phyloP scores from a whole-genome alignment of 1,140 invertebrate species.

The Protaetia brevitarsis region DNA sequence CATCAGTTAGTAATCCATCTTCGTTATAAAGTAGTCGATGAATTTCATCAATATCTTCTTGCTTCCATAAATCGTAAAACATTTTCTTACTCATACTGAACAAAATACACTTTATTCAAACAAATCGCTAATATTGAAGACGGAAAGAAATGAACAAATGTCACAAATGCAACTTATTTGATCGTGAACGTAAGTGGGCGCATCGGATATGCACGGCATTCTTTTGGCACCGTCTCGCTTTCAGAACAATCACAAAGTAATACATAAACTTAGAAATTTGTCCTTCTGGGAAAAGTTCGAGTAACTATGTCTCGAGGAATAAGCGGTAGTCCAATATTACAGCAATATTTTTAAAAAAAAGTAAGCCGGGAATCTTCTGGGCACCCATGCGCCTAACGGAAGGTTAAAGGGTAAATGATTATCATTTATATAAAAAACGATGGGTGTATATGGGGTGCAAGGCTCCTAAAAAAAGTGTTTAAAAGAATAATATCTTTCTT shows the following conservation, averaged over 20 bases:
- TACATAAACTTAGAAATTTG: background rate
- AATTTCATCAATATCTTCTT: too few species aligned
- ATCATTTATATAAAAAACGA: too few species aligned
- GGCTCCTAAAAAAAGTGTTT: too few species aligned
- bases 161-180: background rate
- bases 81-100: background rate
- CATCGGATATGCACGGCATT: background rate
- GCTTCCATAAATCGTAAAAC: background rate
- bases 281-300: background rate
- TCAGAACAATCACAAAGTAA: background rate
- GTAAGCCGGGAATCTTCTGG: background rate
- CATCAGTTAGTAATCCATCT: background rate
- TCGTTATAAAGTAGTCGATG: background rate
- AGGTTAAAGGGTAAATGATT: too few species aligned
- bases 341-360: background rate
- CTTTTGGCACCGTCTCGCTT: background rate
- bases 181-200: background rate
- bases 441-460: too few species aligned
- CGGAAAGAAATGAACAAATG: background rate
- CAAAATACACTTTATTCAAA: background rate
- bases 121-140: background rate
- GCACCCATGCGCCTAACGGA: background rate
- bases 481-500: background rate
- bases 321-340: background rate
- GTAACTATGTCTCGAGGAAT: background rate